phyloP scores from a whole-genome alignment of 2,888 invertebrate genomes.

The Mactromeris polynyma region DNA sequence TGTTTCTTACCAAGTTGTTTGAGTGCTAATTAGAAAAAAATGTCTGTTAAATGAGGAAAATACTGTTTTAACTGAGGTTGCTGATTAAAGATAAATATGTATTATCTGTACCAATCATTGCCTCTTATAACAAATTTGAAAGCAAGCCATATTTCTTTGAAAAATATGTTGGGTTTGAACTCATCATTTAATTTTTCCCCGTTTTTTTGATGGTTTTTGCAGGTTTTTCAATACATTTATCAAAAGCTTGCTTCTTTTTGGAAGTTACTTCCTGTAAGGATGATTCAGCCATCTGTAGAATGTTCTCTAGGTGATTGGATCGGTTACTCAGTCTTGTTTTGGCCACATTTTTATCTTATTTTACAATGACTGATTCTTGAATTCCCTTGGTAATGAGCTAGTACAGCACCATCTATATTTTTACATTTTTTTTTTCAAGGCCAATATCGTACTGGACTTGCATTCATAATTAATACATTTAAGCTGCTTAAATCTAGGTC shows the following conservation, averaged over 20 bases:
- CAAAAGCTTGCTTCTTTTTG: not conserved
- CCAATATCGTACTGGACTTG: not conserved
- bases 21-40: conserved; percentile 2
- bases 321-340: not conserved
- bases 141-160: not conserved
- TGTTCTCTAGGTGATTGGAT: not conserved
- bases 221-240: conserved; percentile 1
- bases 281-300: not conserved
- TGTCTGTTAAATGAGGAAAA: not conserved
- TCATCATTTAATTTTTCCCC: not conserved
- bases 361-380: no score
- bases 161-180: conserved; percentile 2
- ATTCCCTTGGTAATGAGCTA: no score
- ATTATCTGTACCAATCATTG: not conserved
- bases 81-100: conserved; percentile 12
- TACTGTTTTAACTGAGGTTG: not conserved
- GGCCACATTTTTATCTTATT: not conserved
- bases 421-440: no score
- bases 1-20: not conserved
- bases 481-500: no score
- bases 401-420: no score
- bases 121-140: conserved; percentile 1
- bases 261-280: not conserved
- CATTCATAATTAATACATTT: not conserved
- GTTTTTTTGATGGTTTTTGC: not conserved